Base-by-base conservation (phyloP, 2,113 vertebrate genomes). In the Pimephales promelas region DNA sequence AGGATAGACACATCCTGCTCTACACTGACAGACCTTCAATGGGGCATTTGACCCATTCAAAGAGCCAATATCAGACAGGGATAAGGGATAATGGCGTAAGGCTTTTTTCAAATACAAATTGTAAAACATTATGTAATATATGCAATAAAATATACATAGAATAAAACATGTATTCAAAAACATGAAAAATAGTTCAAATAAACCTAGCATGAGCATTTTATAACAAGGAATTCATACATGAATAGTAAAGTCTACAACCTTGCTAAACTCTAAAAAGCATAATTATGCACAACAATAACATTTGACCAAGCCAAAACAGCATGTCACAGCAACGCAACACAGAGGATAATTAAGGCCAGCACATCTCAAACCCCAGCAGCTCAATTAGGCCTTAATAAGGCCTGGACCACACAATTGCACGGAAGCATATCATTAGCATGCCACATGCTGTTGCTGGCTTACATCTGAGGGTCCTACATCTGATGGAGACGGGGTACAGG, bases 401-500 rank as follows among this genome's bases (percentile, higher is more conserved):
- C 77, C 47, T 82, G 72, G 66, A 84, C 71, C 40, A 47, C 73
- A 77, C 62, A 49, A 68, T 28, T 36, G 24, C 40, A 36, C 40
- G 76, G 68, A 57, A 79, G 68, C 68, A 24, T 79, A 47, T 49
- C n/a, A 74, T 79, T 83, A 66, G 47, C 71, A 71, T 72, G 52
- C 83, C 40, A 13, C 54, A 54, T 54, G 73, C 56, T 82, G 68
- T 76, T 56, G 73, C 79, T 84, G 72, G 59, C 72, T 70, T 45
- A 54, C 72, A 84, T 81, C 62, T 70, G 79, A 70, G 62, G 62
- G 47, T 49, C 22, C 28, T 10, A 40, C 40, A 40, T 40, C 28
- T 54, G 64, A 74, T 72, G 72, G 79, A 84, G 86, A 84, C 13
- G 71, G 79, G 84, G 56, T 64, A 71, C 74, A 85, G 85, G 85